These are phyloP conservation scores for Protosalanx chinensis DNA, from an alignment of 2,797 vertebrate species.

Conservation along the genomic window DNA sequence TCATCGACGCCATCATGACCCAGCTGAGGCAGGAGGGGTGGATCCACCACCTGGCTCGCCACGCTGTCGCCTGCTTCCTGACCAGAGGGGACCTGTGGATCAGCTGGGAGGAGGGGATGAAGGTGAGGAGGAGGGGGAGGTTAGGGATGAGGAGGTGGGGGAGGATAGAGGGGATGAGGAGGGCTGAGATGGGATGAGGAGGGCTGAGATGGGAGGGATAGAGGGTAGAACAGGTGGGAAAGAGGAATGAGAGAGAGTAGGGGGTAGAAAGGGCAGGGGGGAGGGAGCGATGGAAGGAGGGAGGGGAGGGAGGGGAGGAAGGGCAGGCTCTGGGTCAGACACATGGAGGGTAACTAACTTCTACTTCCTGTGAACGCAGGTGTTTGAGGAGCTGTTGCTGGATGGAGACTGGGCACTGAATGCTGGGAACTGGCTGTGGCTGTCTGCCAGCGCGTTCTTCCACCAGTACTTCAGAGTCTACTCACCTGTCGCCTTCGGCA, in stretches of 20 bases:
- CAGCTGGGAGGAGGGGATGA: conserved; percentile 76
- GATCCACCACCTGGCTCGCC: conserved; percentile 76
- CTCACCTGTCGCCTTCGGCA: conserved; percentile 71
- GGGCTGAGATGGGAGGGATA: no score
- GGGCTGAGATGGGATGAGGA: background rate
- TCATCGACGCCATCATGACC: conserved; percentile 76
- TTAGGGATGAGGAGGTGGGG: no score
- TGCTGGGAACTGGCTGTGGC: conserved; percentile 77
- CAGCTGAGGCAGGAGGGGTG: conserved; percentile 76
- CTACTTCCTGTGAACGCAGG: conserved; percentile 35
- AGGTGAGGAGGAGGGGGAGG: conserved; percentile 47
- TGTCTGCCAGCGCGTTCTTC: conserved; percentile 77
- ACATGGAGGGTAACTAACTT: no score
- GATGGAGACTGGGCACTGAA: conserved; percentile 76
- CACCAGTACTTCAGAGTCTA: conserved; percentile 74
- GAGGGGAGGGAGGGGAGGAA: no score
- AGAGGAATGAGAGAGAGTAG: no score
- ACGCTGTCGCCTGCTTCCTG: conserved; percentile 75
- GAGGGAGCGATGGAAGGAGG: no score
- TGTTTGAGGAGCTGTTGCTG: conserved; percentile 75
- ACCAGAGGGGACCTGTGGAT: conserved; percentile 74
- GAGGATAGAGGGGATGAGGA: background rate
- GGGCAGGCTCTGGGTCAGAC: no score
- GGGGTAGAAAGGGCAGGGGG: no score
- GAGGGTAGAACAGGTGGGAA: no score